Base-by-base conservation (phyloP, 2,113 vertebrate species). In the Strigops habroptila region DNA sequence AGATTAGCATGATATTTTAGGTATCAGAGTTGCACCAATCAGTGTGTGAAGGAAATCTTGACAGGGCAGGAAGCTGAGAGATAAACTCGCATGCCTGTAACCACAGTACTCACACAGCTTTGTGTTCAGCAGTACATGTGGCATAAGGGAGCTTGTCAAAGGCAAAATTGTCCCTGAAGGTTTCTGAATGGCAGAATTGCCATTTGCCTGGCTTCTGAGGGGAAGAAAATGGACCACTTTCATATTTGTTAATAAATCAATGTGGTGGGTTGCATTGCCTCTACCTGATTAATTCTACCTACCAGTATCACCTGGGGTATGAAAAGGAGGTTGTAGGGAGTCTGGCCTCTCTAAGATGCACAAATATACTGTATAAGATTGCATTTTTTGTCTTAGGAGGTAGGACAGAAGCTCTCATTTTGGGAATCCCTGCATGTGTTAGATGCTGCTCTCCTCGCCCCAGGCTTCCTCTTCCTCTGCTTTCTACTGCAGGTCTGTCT, bases 121-220 rank as follows among this genome's bases (percentile, higher is more conserved):
- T 3, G 1, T 70, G 39, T 84, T 83, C 33, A 48, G 24, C 0
- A 0, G 24, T 74, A 51, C 60, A 27, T 1, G 1, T 24, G 71
- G 28, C 21, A 22, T 44, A 57, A 82, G 31, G 41, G 22, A 64
- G n/a, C 49, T 57, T 80, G 18, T 46, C 18, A 74, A 83, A 64
- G 48, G 37, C n/a, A 84, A 44, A 82, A 75, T 35, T 59, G 27
- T 37, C 18, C 68, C 62, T 8, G 33, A 67, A 44, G 31, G 52
- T 51, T 67, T 79, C 24, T 78, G 41, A 59, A 39, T n/a, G 24
- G 71, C 41, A 55, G 35, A 51, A 44, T 24, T 79, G 43, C 24
- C 14, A 3, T 83, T 73, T 60, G 21, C 24, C 18, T 64, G 48
- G 10, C 33, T 18, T 22, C 8, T 2, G 2, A 18, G 9, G 43